Base-by-base conservation (phyloP, 1,140 invertebrate species). In the Drosophila rhopaloa region DNA sequence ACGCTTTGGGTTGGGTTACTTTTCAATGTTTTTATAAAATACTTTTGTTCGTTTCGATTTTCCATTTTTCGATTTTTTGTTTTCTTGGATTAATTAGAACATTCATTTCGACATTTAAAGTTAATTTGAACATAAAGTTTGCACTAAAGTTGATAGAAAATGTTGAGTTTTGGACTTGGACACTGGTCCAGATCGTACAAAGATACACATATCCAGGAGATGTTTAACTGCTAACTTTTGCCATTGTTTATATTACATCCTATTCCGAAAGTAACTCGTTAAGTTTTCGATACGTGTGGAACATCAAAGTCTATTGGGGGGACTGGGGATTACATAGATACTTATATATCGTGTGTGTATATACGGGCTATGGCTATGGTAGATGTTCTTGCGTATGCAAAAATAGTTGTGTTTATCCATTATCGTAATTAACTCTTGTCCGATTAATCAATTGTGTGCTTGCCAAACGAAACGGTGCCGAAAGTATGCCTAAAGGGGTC, bases 41-140 rank as follows among this genome's bases (percentile, higher is more conserved):
- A 85, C 61, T 85, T 85, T 76, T 75, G 74, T 75, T 74, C 29
- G 48, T 66, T 84, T 83, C 67, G 19, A 44, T 79, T 70, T 76
- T 41, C 43, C 57, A 13, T 66, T 41, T 56, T 78, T 65, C 35
- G n/a, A 7, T 44, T 54, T 63, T 46, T 65, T 65, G 57, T 68
- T 76, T 81, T 77, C 46, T 86, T 70, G 56, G 78, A 79, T 88
- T 88, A 88, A 83, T 88, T 73, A 88, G 83, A 88, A 86, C 84
- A 86, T 88, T 86, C 82, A 86, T 88, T 86, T 86, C 82, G 82
- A 86, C 79, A 86, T 86, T 88, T 83, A 79, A 88, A 79, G 76
- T 88, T 86, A 86, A 86, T 86, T 86, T 86, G 79, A 88, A 88
- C 82, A 89, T 88, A 86, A 86, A 86, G 62, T 88, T 81, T 86